These are phyloP conservation scores for Perdita meconis DNA, from an alignment of 2,888 invertebrate species.

Conservation along the genomic window DNA sequence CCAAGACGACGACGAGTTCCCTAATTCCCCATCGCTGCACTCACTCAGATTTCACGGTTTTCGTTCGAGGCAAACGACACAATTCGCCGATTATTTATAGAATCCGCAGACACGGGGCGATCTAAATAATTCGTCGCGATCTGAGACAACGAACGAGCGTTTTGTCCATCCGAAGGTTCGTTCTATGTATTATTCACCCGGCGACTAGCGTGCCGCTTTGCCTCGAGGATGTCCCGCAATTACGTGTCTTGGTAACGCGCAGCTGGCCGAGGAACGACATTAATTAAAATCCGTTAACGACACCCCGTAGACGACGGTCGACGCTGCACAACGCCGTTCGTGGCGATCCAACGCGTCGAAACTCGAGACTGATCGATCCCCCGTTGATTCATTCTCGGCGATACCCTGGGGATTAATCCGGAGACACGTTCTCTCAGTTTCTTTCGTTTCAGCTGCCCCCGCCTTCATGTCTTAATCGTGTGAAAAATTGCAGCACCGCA, in stretches of 20 bases:
- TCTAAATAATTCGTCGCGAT: constrained; percentile 50
- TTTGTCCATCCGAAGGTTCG: constrained; percentile 30
- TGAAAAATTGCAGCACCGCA: neutral
- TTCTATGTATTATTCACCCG: constrained; percentile 54
- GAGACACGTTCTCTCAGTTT: constrained; percentile 6
- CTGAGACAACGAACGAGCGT: neutral
- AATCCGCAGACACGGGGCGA: constrained; percentile 22
- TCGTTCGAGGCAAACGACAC: constrained; percentile 13
- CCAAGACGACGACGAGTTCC: too few relatives aligned
- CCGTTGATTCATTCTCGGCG: constrained; percentile 28
- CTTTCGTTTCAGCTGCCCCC: neutral
- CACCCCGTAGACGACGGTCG: constrained; percentile 23
- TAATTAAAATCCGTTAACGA: constrained; percentile 68
- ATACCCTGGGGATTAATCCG: constrained; percentile 30
- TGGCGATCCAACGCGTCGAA: constrained; percentile 35
- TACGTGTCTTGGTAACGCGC: constrained; percentile 23
- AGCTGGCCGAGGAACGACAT: constrained; percentile 47
- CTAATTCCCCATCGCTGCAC: too few relatives aligned
- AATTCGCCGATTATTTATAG: constrained; percentile 33
- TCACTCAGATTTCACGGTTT: neutral
- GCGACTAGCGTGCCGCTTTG: neutral
- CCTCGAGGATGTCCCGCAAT: constrained; percentile 32
- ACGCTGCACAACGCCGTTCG: constrained; percentile 19
- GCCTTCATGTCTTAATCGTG: neutral
- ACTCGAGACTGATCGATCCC: constrained; percentile 42